Evolutionary conservation across 2,113 vertebrate species (phyloP), one percentile per base, ranked within the genome.

Genomic region (Mastomys natalensis): DNA sequence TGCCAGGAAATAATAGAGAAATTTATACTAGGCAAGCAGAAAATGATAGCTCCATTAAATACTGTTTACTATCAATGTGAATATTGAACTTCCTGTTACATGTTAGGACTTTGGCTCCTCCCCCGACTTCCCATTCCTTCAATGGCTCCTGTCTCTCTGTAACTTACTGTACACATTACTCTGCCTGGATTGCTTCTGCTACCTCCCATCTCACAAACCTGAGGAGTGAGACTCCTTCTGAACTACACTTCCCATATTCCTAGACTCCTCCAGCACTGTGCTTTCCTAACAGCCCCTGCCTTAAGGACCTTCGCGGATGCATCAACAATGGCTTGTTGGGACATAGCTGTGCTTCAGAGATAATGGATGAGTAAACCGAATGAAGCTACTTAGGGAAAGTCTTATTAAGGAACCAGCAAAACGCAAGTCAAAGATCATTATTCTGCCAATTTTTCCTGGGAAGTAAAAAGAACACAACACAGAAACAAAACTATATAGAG

Each of bases 1-100:
- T 96, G 95, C 58, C 40, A 13, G 78, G 21, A 91, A 94, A 84
- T 21, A 2, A 29, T n/a, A 91, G 58, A 84, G 66, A 74, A 31
- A 7, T 31, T 70, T 40, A 19, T 64, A 4, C 34, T 40, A 51
- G 78, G 17, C 34, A 40, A 31, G 16, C 29, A 1, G 22, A 76
- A 29, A 87, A 48, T 64, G 26, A 80, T 37, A 91, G 15, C 5
- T 3, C 80, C 5, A 26, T 62, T 43, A 13, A 53, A 9, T 16
- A 24, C 7, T 77, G 12, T 48, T 58, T 77, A 26, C 73, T 51
- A 45, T 1, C 22, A 37, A 40, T 43, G 53, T 81, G 62, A 37
- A 9, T 0, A 4, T 0, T 16, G 45, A 26, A 68, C 43, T 72
- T 92, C 37, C 13, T 91, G 45, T 15, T 12, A 40, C 2, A 21